Conservation (phyloP, 2,888 invertebrate genomes). For the Argyresthia albistria region DNA sequence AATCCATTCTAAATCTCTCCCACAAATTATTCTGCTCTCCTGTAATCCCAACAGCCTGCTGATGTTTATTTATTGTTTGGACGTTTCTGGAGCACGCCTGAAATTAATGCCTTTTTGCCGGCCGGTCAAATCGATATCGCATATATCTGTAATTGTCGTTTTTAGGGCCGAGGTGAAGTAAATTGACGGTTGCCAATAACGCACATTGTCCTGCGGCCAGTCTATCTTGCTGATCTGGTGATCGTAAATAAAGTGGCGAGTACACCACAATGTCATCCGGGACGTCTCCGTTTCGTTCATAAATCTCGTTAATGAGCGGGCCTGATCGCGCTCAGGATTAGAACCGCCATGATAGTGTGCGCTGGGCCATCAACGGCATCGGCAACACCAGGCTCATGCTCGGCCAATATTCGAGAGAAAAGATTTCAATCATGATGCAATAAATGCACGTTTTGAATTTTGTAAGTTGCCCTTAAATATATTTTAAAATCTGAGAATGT, state of each 20-base stretch:
- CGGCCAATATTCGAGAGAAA: too few relatives aligned
- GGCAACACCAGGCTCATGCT: too few relatives aligned
- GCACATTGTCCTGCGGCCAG: constrained; percentile 17
- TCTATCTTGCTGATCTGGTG: constrained; percentile 43
- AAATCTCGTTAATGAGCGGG: constrained; percentile 68
- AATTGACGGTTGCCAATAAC: constrained; percentile 1
- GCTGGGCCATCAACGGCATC: too few relatives aligned
- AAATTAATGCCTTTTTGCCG: background rate
- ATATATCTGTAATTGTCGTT: background rate
- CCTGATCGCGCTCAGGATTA: constrained; percentile 54
- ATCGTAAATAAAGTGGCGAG: constrained; percentile 55
- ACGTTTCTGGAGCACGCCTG: background rate
- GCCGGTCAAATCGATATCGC: background rate
- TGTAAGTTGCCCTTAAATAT: too few relatives aligned
- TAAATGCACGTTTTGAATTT: too few relatives aligned
- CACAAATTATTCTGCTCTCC: constrained; percentile 30
- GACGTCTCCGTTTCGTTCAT: constrained; percentile 55
- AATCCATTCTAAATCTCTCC: constrained; percentile 24
- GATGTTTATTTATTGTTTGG: constrained; percentile 4
- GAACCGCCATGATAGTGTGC: constrained; percentile 20
- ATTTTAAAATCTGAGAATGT: too few relatives aligned
- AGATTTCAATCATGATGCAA: too few relatives aligned
- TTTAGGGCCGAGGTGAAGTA: too few relatives aligned
- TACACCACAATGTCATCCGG: constrained; percentile 22
- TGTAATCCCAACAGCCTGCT: constrained; percentile 13